Evolutionary conservation across 2,888 invertebrate species (phyloP).

Genomic region (Drosophila picticornis): DNA sequence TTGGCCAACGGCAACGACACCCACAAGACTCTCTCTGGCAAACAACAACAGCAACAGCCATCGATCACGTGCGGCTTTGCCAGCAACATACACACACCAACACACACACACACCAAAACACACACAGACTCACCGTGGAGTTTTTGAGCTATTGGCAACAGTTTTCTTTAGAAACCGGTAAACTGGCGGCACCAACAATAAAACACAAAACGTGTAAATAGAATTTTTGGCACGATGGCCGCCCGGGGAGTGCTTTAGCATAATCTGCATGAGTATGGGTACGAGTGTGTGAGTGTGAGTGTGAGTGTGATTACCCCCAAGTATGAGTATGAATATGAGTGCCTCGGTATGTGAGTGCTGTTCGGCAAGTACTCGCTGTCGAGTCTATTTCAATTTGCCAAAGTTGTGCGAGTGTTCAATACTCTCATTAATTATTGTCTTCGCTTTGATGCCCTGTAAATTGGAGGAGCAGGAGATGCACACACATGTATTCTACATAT

Average conservation of each 20-base stretch:
- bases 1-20: constrained; percentile 66
- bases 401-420: constrained; percentile 44
- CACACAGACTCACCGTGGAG: constrained; percentile 30
- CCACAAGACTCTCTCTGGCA: constrained; percentile 56
- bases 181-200: constrained; percentile 71
- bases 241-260: constrained; percentile 83
- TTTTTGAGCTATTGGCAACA: constrained; percentile 77
- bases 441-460: constrained; percentile 5
- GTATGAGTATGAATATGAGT: constrained; percentile 9
- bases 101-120: constrained; percentile 19
- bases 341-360: constrained; percentile 2
- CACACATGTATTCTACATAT: background rate
- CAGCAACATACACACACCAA: constrained; percentile 39
- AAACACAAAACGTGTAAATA: constrained; percentile 84
- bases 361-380: constrained; percentile 14
- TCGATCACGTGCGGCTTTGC: constrained; percentile 80
- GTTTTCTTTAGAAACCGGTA: constrained; percentile 51
- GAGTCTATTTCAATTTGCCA: constrained; percentile 19
- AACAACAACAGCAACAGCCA: constrained; percentile 57
- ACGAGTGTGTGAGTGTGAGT: constrained; percentile 3
- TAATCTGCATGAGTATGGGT: constrained; percentile 81
- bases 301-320: background rate
- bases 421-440: background rate
- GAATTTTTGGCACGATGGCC: constrained; percentile 84
- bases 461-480: background rate